phyloP scores from a whole-genome alignment of 2,797 vertebrate species.

The Ptychobarbus kaznakovi region DNA sequence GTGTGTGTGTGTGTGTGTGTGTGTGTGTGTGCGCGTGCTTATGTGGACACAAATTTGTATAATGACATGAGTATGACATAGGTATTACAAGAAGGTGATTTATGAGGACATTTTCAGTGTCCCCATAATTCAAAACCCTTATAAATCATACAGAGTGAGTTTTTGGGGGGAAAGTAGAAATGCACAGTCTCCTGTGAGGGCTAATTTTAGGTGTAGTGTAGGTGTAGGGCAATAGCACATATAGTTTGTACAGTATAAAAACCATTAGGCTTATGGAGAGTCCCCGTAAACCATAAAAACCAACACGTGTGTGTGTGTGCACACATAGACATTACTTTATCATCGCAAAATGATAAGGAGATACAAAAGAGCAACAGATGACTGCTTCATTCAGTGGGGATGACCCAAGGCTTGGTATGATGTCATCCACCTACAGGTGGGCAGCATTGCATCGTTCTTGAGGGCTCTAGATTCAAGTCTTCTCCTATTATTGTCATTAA shows the following conservation, averaged over 20 bases:
- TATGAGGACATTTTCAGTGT: no score
- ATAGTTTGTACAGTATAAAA: no score
- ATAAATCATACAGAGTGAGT: no score
- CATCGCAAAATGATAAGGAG: background rate
- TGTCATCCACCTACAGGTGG: conserved; percentile 25
- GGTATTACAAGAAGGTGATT: no score
- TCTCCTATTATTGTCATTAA: conserved; percentile 28
- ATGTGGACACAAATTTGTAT: background rate
- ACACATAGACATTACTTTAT: background rate
- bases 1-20: background rate
- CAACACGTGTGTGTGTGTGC: background rate
- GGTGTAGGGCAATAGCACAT: no score
- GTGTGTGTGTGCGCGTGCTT: background rate
- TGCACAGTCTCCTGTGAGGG: no score
- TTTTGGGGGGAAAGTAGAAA: no score
- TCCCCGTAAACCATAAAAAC: no score
- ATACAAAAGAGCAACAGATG: background rate
- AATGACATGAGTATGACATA: no score
- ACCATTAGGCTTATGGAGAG: no score
- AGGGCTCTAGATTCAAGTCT: conserved; percentile 11
- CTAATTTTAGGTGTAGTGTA: no score
- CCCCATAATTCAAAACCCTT: no score
- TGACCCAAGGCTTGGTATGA: background rate
- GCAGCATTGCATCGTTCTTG: background rate
- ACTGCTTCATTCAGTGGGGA: background rate